A percentile compares a stretch with the other conserved stretches of the same genome.
Conservation (phyloP, 2,113 vertebrate species). For the Candoia aspera region DNA sequence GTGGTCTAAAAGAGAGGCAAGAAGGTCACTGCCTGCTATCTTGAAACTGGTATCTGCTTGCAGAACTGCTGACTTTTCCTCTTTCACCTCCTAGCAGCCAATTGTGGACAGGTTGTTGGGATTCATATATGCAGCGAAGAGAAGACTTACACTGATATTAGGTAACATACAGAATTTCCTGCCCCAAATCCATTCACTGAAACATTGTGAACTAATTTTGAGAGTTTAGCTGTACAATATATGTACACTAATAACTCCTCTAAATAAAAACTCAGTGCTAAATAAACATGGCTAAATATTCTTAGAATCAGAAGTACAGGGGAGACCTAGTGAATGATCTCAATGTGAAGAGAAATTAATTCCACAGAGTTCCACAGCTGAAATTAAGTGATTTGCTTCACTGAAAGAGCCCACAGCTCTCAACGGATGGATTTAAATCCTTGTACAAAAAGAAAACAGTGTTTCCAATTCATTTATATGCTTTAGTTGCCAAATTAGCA, state of each 20-base stretch:
- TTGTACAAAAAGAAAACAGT: conserved; percentile 45
- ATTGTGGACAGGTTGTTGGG: background rate
- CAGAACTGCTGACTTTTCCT: background rate
- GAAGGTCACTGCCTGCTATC: background rate
- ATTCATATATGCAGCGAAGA: background rate
- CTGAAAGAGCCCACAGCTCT: conserved; percentile 52
- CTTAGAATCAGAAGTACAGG: conserved; percentile 46
- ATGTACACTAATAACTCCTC: background rate
- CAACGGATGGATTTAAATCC: conserved; percentile 38
- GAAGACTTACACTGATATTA: background rate
- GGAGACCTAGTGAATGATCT: conserved; percentile 45
- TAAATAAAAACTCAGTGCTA: conserved; percentile 22
- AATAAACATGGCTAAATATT: conserved; percentile 55
- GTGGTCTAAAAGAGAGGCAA: too few species aligned
- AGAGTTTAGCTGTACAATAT: background rate
- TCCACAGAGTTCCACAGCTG: conserved; percentile 52
- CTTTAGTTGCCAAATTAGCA: conserved; percentile 56
- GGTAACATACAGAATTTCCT: background rate
- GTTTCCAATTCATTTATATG: conserved; percentile 57
- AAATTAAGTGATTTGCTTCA: conserved; percentile 65
- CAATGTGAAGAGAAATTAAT: conserved; percentile 53
- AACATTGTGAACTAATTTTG: background rate
- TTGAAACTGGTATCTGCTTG: background rate
- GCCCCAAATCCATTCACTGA: background rate
- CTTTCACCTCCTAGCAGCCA: background rate